Base-by-base conservation (phyloP, 1,140 invertebrate genomes). In the Mya arenaria region DNA sequence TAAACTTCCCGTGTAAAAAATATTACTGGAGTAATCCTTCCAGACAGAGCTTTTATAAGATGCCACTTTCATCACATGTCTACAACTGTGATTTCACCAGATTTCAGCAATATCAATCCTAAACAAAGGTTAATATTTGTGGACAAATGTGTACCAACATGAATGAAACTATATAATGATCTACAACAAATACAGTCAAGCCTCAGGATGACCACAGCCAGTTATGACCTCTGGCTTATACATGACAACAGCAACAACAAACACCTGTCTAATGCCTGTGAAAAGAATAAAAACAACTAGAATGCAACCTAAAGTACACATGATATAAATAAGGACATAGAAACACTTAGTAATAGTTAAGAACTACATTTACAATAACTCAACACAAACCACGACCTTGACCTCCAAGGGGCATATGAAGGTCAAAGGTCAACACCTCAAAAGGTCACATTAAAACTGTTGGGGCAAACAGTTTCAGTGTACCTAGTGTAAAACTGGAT, bases 261-360 rank as follows among this genome's bases (percentile, higher is more conserved):
- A 52, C 48, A 17, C 19, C 48, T n/a, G 17, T 52, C 48, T 52
- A 23, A 52, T n/a, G 19, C 17, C 48, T 23, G 25, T 52, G 25
- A 2, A 52, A 52, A 17, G 19, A 23, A 52, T 4, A n/a, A 52
- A 52, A 52, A 52, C 48, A 52, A 52, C 48, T 52, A 52, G 48
- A 52, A 52, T 52, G 48, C 17, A 52, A 52, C 48, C 48, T n/a
- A 52, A 52, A 52, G 48, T 52, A 52, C 48, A 52, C 1, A 23
- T 52, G 25, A 52, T 52, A 52, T 52, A 52, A 52, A 52, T 52
- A n/a, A 52, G 25, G 48, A 52, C 48, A 52, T 52, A 52, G 48
- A 52, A 52, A 52, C 48, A 52, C 48, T n/a, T 52, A 23, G 25
- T 52, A 23, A 52, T 23, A 52, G 19, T 10, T 23, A 52, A 52